Conservation (phyloP, 1,140 invertebrate species). For the Frieseomelitta varia region DNA sequence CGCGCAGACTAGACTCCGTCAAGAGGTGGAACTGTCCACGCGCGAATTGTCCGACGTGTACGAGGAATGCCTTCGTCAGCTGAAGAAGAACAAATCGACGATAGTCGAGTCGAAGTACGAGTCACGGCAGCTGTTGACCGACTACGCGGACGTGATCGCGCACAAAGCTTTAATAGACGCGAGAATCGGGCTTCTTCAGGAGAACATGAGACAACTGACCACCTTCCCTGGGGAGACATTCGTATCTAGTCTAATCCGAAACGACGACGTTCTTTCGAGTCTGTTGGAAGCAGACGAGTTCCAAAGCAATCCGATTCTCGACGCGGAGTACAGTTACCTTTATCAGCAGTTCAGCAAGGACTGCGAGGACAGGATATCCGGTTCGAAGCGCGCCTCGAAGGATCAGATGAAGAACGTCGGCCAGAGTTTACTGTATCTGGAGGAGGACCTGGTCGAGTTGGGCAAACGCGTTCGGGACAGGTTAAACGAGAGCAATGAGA, state of each 20-base stretch:
- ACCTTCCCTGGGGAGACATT: conserved; percentile 64
- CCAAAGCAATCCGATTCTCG: conserved; percentile 80
- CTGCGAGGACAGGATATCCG: conserved; percentile 75
- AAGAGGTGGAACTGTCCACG: conserved; percentile 87
- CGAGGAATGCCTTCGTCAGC: conserved; percentile 83
- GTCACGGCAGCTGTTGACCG: conserved; percentile 83
- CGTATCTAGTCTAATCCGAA: conserved; percentile 76
- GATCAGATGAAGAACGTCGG: conserved; percentile 71
- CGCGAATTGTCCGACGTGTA: conserved; percentile 86
- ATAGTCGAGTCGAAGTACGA: conserved; percentile 76
- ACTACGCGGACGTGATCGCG: conserved; percentile 89
- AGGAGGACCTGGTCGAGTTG: conserved; percentile 71
- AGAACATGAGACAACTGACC: conserved; percentile 50
- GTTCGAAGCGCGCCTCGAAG: conserved; percentile 59
- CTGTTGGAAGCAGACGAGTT: conserved; percentile 72
- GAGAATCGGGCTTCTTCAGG: conserved; percentile 84
- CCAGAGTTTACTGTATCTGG: conserved; percentile 67
- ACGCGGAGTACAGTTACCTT: conserved; percentile 85
- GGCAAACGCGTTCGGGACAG: conserved; percentile 64
- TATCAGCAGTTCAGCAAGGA: conserved; percentile 85
- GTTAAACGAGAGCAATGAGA: conserved; percentile 41
- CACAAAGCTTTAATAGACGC: conserved; percentile 90
- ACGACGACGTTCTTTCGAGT: conserved; percentile 72
- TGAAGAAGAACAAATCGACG: conserved; percentile 80
- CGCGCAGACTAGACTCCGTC: conserved; percentile 86